phyloP scores from a whole-genome alignment of 53 echinoderm and acorn worm genomes.

The Mesocentrotus franciscanus region DNA sequence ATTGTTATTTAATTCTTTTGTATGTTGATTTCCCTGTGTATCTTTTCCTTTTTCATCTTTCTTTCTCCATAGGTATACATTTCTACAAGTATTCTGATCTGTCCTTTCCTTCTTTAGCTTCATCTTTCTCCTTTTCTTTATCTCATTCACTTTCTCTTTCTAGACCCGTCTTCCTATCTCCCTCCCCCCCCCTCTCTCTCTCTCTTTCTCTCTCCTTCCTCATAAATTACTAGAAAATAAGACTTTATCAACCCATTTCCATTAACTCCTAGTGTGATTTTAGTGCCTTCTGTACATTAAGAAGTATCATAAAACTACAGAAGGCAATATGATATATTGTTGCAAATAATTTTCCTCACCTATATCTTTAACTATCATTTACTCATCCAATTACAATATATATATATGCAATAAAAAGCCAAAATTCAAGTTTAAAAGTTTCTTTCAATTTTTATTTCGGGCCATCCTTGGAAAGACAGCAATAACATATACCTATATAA shows the following conservation, averaged over 20 bases:
- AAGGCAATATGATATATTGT: background rate
- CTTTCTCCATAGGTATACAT: background rate
- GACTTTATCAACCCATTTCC: background rate
- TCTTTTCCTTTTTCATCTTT: background rate
- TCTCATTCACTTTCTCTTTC: background rate
- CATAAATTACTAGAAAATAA: too few species aligned
- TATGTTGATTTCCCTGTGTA: background rate
- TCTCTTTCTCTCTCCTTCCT: background rate
- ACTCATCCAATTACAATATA: too few species aligned
- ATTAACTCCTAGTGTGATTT: background rate
- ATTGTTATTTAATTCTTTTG: background rate
- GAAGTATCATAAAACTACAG: too few species aligned
- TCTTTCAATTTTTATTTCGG: background rate
- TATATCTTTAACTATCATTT: background rate
- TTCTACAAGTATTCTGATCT: background rate
- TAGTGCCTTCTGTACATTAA: too few species aligned
- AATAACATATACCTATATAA: background rate
- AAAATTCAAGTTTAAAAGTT: background rate
- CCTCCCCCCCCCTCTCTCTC: background rate
- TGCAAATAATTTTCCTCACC: background rate
- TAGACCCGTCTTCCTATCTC: background rate
- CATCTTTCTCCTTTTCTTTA: too few species aligned
- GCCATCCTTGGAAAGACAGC: background rate
- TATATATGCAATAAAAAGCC: background rate
- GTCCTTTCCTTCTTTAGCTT: background rate